phyloP scores from a whole-genome alignment of 2,888 invertebrate genomes.

The Margaritifera margaritifera region DNA sequence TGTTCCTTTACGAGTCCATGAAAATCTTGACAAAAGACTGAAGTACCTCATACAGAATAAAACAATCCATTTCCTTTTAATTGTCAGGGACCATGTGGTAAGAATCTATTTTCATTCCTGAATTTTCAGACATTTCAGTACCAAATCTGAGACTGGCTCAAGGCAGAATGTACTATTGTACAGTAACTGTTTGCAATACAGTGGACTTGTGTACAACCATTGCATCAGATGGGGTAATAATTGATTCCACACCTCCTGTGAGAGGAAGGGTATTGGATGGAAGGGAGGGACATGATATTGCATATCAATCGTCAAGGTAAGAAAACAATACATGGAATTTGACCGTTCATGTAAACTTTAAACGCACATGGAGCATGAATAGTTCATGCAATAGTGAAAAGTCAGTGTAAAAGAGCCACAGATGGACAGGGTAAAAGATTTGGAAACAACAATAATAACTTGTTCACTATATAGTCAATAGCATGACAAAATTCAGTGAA shows the following conservation, averaged over 20 bases:
- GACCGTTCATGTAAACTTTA: not conserved
- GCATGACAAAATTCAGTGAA: no score
- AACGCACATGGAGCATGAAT: no score
- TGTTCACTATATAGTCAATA: no score
- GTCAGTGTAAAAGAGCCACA: no score
- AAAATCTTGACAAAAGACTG: no score
- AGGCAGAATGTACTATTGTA: slow-evolving; percentile 37
- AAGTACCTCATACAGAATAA: no score
- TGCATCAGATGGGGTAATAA: slow-evolving; percentile 49
- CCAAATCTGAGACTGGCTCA: slow-evolving; percentile 24
- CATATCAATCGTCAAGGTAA: slow-evolving; percentile 43
- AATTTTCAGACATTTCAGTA: slow-evolving; percentile 26
- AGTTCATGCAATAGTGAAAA: no score
- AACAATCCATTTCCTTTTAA: no score
- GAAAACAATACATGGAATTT: not conserved
- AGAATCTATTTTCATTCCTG: not conserved
- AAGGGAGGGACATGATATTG: slow-evolving; percentile 28
- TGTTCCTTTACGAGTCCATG: no score
- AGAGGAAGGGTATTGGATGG: slow-evolving; percentile 48
- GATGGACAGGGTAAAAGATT: no score
- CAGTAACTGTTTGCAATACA: slow-evolving; percentile 50
- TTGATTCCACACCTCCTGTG: slow-evolving; percentile 50
- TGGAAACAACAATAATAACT: no score
- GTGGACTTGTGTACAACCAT: slow-evolving; percentile 41
- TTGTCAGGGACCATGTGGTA: no score